Evolutionary conservation across 2,888 invertebrate species (phyloP).

Genomic region (Calameuta idolon): DNA sequence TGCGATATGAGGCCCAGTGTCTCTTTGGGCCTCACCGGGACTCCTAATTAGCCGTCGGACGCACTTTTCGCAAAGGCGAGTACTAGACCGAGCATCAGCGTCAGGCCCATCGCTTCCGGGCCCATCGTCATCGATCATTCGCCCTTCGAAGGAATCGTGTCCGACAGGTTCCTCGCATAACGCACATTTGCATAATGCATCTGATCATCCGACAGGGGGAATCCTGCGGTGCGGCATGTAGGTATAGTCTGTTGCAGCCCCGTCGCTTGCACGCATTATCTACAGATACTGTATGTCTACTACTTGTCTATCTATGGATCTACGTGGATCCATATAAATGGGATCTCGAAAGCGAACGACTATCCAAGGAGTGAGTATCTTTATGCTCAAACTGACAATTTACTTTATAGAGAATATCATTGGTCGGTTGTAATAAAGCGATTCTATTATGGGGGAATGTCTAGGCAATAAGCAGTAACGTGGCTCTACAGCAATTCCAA

Average conservation of each 20-base stretch:
- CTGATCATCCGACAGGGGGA: not conserved
- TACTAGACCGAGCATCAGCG: not conserved
- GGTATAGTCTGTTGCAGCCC: not conserved
- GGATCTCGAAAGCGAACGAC: not conserved
- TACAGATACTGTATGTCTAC: not conserved
- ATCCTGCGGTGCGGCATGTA: not conserved
- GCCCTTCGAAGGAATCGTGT: not conserved
- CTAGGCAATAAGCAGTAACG: constrained; percentile 43
- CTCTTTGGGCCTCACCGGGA: not conserved
- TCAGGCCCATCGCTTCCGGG: not conserved
- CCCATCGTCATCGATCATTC: not conserved
- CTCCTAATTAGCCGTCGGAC: not conserved
- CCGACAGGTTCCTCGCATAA: not conserved
- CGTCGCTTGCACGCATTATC: not conserved
- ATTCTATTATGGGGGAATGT: constrained; percentile 37
- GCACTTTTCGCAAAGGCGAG: not conserved
- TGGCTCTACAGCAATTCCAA: constrained; percentile 23
- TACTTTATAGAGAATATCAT: constrained; percentile 24
- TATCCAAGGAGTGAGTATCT: not conserved
- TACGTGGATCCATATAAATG: not conserved
- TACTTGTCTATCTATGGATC: not conserved
- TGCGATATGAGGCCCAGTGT: not conserved
- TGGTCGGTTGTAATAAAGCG: constrained; percentile 33
- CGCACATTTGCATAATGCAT: not conserved
- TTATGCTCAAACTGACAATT: not conserved